Base-by-base conservation (phyloP, 2,888 invertebrate genomes). In the Eupithecia inturbata region DNA sequence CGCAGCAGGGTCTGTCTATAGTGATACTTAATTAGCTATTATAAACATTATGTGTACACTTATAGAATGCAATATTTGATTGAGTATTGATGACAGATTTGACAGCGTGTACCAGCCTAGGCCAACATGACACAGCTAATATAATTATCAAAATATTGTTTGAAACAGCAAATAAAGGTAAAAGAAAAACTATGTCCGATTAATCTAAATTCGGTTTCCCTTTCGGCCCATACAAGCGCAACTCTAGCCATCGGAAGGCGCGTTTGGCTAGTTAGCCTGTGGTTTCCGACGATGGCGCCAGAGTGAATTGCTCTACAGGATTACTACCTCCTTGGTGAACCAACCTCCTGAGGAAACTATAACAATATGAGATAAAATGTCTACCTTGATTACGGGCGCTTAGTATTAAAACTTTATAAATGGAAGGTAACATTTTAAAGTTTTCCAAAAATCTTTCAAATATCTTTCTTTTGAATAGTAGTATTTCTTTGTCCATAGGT, bases 191-290 rank as follows among this genome's bases (percentile, higher is more conserved):
- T 57, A 14, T 14, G 57, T 14, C n/a, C 12, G 22, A 57, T 5
- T 57, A 12, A 14, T 26, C 12, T 62, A 16, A 16, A 62, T 36
- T 45, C 53, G 39, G 31, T 39, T 49, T 72, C 72, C 19, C 14
- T 7, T 70, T 22, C 45, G 45, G 63, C 12, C 33, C 9, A n/a
- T 10, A 41, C 9, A 19, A 6, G 33, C 69, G 66, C 68, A 60
- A 19, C 72, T 39, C 75, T 72, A 72, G 53, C 49, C 26, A 70
- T 68, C 31, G 67, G 68, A 76, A 67, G 74, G 70, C 62, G 72
- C 72, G 77, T 68, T 70, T 33, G 49, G 33, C 60, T 77, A 72
- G 74, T 63, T 74, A 71, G 63, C 67, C 49, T 72, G 66, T 57
- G 67, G 57, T 57, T 66, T 16, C 36, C 64, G 41, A 36, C 64